phyloP scores from a whole-genome alignment of 2,797 vertebrate genomes.

The Notolepis coatsorum region DNA sequence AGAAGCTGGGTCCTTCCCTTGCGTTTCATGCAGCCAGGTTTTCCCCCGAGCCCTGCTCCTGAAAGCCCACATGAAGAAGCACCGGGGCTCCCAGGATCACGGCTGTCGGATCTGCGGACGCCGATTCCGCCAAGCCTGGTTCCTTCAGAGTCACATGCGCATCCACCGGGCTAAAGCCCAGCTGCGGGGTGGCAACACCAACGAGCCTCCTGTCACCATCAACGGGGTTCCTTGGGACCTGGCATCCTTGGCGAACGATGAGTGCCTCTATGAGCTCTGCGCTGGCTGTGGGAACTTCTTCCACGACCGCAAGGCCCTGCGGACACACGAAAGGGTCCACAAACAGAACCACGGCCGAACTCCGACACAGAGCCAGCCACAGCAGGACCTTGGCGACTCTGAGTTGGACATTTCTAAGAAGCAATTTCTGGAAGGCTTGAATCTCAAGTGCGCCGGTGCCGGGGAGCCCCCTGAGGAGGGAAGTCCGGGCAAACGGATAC shows the following conservation, averaged over 20 bases:
- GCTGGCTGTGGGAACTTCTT: slow-evolving; percentile 96
- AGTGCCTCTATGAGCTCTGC: slow-evolving; percentile 94
- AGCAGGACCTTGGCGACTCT: slow-evolving; percentile 41
- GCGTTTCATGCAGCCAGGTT: slow-evolving; percentile 91
- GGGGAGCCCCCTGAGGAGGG: slow-evolving; percentile 56
- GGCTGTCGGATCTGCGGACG: slow-evolving; percentile 96
- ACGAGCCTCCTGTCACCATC: slow-evolving; percentile 87
- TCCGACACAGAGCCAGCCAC: slow-evolving; percentile 35
- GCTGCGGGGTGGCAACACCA: slow-evolving; percentile 74
- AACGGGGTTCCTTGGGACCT: slow-evolving; percentile 92
- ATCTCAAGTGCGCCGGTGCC: slow-evolving; percentile 77
- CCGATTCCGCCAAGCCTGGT: slow-evolving; percentile 97
- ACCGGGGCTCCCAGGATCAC: slow-evolving; percentile 91
- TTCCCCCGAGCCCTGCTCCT: slow-evolving; percentile 94
- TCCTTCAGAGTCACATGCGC: slow-evolving; percentile 99
- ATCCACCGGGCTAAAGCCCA: slow-evolving; percentile 90
- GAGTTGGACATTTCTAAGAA: slow-evolving; percentile 75
- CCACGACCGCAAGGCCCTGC: slow-evolving; percentile 88
- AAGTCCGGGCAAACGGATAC: slow-evolving; percentile 82
- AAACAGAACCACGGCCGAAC: slow-evolving; percentile 59
- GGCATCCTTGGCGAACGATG: slow-evolving; percentile 83
- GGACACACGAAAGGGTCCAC: slow-evolving; percentile 88
- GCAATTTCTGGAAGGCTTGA: slow-evolving; percentile 87
- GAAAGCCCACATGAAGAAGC: slow-evolving; percentile 96
- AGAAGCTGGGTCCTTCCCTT: slow-evolving; percentile 83